phyloP scores from a whole-genome alignment of 2,113 vertebrate genomes.

The Hippopotamus amphibius region DNA sequence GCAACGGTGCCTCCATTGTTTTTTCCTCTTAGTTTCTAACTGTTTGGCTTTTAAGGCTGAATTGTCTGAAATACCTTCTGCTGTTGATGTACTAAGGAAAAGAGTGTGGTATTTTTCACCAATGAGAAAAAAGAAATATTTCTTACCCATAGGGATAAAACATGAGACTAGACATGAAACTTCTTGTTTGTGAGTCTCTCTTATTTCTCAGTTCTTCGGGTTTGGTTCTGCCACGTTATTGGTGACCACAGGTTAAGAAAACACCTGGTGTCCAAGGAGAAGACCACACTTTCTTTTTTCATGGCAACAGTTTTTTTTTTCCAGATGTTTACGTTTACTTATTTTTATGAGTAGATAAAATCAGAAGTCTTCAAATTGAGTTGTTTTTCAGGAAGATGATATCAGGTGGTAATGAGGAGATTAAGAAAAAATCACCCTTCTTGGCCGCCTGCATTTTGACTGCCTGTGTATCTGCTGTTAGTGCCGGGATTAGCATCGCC shows the following conservation, averaged over 20 bases:
- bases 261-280: not conserved
- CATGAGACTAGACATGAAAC: not conserved
- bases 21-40: conserved; percentile 29
- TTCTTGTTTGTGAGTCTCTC: not conserved
- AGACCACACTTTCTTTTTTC: not conserved
- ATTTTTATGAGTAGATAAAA: conserved; percentile 31
- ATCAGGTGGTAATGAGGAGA: too few species aligned
- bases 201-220: not conserved
- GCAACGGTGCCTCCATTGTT: not conserved
- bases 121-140: not conserved
- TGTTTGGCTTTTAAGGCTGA: not conserved
- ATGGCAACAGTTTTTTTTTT: not conserved
- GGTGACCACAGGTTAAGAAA: not conserved
- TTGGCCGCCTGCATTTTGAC: not conserved
- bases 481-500: fast-evolving
- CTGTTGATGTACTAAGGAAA: not conserved
- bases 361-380: not conserved
- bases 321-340: not conserved
- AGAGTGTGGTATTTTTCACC: not conserved
- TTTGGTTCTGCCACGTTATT: not conserved
- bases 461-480: fast-evolving
- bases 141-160: not conserved
- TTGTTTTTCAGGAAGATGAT: not conserved
- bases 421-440: not conserved
- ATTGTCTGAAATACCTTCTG: not conserved